Evolutionary conservation across 1,140 invertebrate genomes (phyloP).

Genomic region (Anoplolepis gracilipes): DNA sequence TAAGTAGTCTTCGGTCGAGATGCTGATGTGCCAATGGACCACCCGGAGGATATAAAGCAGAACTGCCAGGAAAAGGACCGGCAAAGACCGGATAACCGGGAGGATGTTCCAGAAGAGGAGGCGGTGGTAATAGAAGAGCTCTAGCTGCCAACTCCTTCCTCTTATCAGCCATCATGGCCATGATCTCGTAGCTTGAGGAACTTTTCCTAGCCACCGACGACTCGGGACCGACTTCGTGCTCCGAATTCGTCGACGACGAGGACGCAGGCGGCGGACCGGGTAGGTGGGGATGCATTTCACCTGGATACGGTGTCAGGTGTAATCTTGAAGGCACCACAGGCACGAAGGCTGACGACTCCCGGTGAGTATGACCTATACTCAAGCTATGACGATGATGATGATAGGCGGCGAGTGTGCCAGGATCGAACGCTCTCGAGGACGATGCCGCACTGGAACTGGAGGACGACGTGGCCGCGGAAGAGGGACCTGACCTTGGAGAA

Average conservation of each 20-base stretch:
- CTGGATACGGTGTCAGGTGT: slow-evolving; percentile 88
- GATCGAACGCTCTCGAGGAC: slow-evolving; percentile 87
- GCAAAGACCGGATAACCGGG: slow-evolving; percentile 89
- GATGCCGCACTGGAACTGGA: slow-evolving; percentile 84
- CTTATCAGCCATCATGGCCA: slow-evolving; percentile 95
- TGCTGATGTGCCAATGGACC: slow-evolving; percentile 91
- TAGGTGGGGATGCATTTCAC: slow-evolving; percentile 88
- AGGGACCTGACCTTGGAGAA: slow-evolving; percentile 65
- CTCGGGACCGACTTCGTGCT: slow-evolving; percentile 86
- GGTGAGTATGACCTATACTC: slow-evolving; percentile 86
- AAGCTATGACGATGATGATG: slow-evolving; percentile 88
- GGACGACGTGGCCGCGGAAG: slow-evolving; percentile 71
- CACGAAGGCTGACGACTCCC: slow-evolving; percentile 93
- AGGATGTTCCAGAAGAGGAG: slow-evolving; percentile 88
- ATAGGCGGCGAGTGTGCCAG: slow-evolving; percentile 88
- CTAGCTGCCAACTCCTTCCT: slow-evolving; percentile 90
- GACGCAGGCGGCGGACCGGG: slow-evolving; percentile 83
- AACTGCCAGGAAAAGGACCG: slow-evolving; percentile 89
- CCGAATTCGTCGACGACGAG: slow-evolving; percentile 85
- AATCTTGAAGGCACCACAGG: slow-evolving; percentile 93
- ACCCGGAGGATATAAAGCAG: slow-evolving; percentile 89
- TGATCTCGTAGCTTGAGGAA: slow-evolving; percentile 91
- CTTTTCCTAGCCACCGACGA: slow-evolving; percentile 81
- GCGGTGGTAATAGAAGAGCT: slow-evolving; percentile 85
- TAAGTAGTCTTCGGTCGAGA: slow-evolving; percentile 89